These are phyloP conservation scores for Scelioninae gen. 1 DNA, from an alignment of 2,888 invertebrate species.

Conservation along the genomic window DNA sequence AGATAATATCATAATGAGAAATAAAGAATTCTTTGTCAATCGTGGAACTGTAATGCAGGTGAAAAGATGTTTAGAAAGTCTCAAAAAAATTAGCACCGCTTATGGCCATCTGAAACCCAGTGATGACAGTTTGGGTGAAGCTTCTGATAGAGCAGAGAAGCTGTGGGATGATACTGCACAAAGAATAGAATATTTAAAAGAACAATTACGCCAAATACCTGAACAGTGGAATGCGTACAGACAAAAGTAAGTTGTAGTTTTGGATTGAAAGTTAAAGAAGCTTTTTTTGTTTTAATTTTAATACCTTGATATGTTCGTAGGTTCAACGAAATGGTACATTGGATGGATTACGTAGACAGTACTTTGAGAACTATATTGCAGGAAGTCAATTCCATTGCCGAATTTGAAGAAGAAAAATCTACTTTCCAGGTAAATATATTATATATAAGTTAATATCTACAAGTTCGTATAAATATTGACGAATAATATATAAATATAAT, in stretches of 20 bases:
- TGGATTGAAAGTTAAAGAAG: no score
- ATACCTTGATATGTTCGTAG: constrained; percentile 76
- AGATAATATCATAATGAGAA: constrained; percentile 91
- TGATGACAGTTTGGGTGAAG: constrained; percentile 88
- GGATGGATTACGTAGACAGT: constrained; percentile 96
- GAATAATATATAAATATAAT: constrained; percentile 1
- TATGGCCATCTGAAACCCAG: constrained; percentile 89
- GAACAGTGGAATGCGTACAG: constrained; percentile 96
- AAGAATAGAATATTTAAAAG: constrained; percentile 89
- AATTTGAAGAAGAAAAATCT: constrained; percentile 95
- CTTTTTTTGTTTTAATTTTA: no score
- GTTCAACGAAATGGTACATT: constrained; percentile 91
- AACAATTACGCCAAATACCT: constrained; percentile 92
- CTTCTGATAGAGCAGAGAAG: constrained; percentile 88
- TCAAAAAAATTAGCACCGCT: constrained; percentile 90
- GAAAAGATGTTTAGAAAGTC: constrained; percentile 90
- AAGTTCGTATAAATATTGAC: not conserved
- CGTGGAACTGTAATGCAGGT: constrained; percentile 89
- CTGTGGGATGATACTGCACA: constrained; percentile 90
- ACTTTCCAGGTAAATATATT: constrained; percentile 90
- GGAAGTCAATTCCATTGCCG: constrained; percentile 93
- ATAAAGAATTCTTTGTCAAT: constrained; percentile 91
- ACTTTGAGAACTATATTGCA: constrained; percentile 93
- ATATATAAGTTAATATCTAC: not conserved
- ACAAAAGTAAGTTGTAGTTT: constrained; percentile 85